phyloP scores from a whole-genome alignment of 2,797 vertebrate species.

The Zonotrichia albicollis region DNA sequence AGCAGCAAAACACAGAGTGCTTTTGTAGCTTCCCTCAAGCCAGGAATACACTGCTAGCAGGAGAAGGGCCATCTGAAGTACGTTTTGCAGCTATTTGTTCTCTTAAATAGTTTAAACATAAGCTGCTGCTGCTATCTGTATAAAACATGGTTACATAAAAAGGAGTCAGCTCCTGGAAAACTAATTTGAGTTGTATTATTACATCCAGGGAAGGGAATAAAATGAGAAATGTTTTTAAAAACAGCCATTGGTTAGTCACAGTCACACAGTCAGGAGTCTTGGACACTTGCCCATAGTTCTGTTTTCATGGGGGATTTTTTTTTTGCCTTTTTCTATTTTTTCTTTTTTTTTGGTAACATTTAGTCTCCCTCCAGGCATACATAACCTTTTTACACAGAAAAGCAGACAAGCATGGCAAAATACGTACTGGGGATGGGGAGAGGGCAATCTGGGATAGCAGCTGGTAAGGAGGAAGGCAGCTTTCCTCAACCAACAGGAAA shows the following conservation, averaged over 20 bases:
- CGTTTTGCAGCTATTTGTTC: constrained; percentile 64
- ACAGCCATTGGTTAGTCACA: constrained; percentile 29
- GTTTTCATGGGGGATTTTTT: not conserved
- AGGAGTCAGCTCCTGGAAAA: constrained; percentile 43
- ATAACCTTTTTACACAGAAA: constrained; percentile 64
- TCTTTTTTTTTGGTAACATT: not conserved
- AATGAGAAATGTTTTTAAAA: constrained; percentile 7
- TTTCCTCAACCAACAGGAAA: constrained; percentile 40
- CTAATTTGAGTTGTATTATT: constrained; percentile 43
- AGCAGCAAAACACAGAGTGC: not conserved
- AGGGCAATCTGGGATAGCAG: constrained; percentile 20
- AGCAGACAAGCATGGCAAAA: constrained; percentile 24
- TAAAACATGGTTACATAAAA: constrained; percentile 43
- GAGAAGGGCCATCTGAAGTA: constrained; percentile 40
- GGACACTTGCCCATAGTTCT: constrained; percentile 29
- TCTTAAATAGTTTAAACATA: constrained; percentile 69
- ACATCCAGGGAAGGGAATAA: not conserved
- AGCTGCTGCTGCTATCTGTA: constrained; percentile 45
- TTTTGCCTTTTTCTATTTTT: not conserved
- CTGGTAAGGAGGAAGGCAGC: constrained; percentile 25
- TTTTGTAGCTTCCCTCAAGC: not conserved
- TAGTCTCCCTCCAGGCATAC: constrained; percentile 28
- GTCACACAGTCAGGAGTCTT: constrained; percentile 33
- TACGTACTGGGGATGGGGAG: not conserved
- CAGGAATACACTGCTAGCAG: not conserved